These are phyloP conservation scores for Zelleria hepariella DNA, from an alignment of 2,888 invertebrate genomes.

Conservation along the genomic window DNA sequence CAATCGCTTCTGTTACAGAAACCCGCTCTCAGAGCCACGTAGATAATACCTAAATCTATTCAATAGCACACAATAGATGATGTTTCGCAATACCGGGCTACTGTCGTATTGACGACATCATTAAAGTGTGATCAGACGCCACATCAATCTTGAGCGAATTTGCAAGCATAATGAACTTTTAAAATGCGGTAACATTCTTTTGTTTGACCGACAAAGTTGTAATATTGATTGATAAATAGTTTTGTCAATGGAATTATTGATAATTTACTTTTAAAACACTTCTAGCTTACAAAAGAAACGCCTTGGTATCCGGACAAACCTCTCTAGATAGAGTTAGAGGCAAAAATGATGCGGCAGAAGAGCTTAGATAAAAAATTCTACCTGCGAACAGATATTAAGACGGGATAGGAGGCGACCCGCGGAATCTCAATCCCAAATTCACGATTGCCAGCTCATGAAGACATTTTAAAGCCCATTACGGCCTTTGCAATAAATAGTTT, in stretches of 20 bases:
- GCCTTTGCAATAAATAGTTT: too few species aligned
- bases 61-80: background rate
- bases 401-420: background rate
- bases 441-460: background rate
- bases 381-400: constrained; percentile 24
- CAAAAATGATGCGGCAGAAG: background rate
- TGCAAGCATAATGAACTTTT: background rate
- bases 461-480: background rate
- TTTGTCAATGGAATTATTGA: background rate
- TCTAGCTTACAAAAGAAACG: background rate
- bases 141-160: background rate
- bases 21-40: background rate
- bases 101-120: background rate
- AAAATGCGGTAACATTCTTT: background rate
- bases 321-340: background rate
- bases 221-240: background rate
- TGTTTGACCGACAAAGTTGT: background rate
- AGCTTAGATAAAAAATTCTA: constrained; percentile 41
- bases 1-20: background rate
- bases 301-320: background rate
- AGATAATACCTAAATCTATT: background rate
- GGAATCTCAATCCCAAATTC: background rate
- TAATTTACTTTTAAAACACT: background rate
- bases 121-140: background rate
- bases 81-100: background rate